Evolutionary conservation across 2,888 invertebrate species (phyloP), one percentile per base, ranked within the genome.

Genomic region (Protodeltote pygarga): DNA sequence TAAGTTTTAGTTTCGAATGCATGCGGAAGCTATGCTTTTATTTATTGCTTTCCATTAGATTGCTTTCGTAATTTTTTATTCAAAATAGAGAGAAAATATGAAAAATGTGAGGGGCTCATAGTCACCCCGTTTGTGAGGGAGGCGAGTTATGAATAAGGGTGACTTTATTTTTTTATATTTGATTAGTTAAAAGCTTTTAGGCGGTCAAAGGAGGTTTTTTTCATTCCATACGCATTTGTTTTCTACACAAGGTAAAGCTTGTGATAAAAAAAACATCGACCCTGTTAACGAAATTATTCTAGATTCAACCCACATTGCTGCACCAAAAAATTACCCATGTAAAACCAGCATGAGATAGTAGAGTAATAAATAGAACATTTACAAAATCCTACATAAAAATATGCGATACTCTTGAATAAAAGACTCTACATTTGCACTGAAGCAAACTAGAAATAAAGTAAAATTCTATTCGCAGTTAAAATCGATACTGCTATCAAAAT

Each of bases 401-500:
- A 42, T 27, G 14, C n/a, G 4, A 10, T 24, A 8, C 8, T 11
- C 31, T 28, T 19, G 5, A 35, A 58, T 46, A 54, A 34, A 45
- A 46, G 45, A n/a, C 37, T 28, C 15, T 33, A 50, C 38, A 54
- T 44, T 61, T 40, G 39, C 20, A 47, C 42, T 23, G 40, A 45
- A 47, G 59, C 54, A 62, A 68, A 63, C 53, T 53, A 49, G 67
- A 71, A 75, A 72, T 78, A 79, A 73, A 84, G 74, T 80, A 79
- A 81, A 83, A 86, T 79, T 83, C 76, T 84, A 84, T 88, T 87
- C 83, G 83, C 71, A 64, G 75, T 75, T 81, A 68, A 80, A 85
- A 89, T 89, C 87, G 84, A 89, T 87, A 85, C 68, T 65, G 74
- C 78, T 89, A 89, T 88, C 84, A 86, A 86, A 89, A 87, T 85